Base-by-base conservation (phyloP, 2,113 vertebrate species). In the Xiphophorus couchianus region DNA sequence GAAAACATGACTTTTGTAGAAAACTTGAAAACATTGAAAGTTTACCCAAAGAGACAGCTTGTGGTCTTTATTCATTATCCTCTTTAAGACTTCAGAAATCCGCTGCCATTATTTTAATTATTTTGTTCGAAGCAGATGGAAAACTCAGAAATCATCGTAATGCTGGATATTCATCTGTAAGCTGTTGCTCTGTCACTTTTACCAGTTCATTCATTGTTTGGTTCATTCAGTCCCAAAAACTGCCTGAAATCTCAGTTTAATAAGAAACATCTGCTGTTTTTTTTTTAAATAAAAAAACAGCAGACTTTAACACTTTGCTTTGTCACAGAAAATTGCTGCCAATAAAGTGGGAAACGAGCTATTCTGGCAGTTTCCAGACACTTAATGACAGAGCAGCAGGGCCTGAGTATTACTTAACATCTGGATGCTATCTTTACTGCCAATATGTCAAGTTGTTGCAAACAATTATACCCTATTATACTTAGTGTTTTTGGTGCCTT, bases 351-450 rank as follows among this genome's bases (percentile, higher is more conserved):
- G 62, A 67, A 73, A 73, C 61, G 1, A 68, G 51, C 58, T 9
- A n/a, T 54, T 65, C n/a, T 13, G 37, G 37, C 33, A 13, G 35
- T 54, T 3, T 54, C 14, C 31, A 58, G 73, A 35, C 42, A 14
- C 19, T 73, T 64, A 77, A 76, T 60, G 58, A 84, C 73, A 80
- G 77, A 73, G 83, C 83, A 66, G 73, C 63, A 70, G 82, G 82
- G 31, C 73, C 73, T 62, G 77, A 81, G 75, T 64, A 61, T 73
- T 67, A 77, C 17, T 62, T 44, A 17, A 77, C 71, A 65, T 79
- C 62, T 67, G 60, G 69, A 68, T 58, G 19, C 13, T 48, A 71
- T 58, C 51, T 81, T 84, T 65, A 37, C 3, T 28, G 28, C 63
- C 30, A 65, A 19, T 48, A 48, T 35, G 31, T n/a, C 8, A 14